Base-by-base conservation (phyloP, 1,140 invertebrate species). In the Drosophila bipectinata region DNA sequence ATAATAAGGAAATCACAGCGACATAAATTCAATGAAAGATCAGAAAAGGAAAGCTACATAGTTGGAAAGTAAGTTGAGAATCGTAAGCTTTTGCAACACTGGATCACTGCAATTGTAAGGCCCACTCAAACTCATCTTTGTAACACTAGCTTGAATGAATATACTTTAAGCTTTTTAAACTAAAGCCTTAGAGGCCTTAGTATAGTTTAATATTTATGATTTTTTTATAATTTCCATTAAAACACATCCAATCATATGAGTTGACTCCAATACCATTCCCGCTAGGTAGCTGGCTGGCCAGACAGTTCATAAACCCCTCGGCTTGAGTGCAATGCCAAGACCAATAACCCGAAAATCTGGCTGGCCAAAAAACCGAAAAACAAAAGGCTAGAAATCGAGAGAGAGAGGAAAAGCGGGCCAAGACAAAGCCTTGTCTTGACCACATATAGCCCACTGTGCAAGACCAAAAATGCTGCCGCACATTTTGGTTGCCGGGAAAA, bases 381-480 rank as follows among this genome's bases (percentile, higher is more conserved):
- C 28, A 37, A 30, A 68, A 67, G 24, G n/a, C 15, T 3, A 45
- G 24, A 7, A 5, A 45, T 2, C 18, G 47, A n/a, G 14, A 9
- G 15, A 4, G 7, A 3, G 15, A 18, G 24, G 21, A 24, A 30
- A 6, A 57, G 10, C 12, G 48, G 26, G 52, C 26, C 52, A 41
- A 21, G 18, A 47, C 9, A 57, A 53, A 52, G 61, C 71, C 63
- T 52, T 52, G 45, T 53, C 59, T 62, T 47, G 67, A 90, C 85
- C 85, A 85, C 85, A 83, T 90, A 89, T 89, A 89, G 84, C 84
- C 85, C 77, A 87, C 80, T 90, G 71, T 89, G 84, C 80, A 85
- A 76, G 85, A 85, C 87, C 85, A 81, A 85, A 87, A 85, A 85
- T 79, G 85, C 83, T 90, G 85, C 88, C 88, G 88, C 88, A 88